phyloP scores from a whole-genome alignment of 1,140 invertebrate genomes.

The Sarcophaga peregrina region DNA sequence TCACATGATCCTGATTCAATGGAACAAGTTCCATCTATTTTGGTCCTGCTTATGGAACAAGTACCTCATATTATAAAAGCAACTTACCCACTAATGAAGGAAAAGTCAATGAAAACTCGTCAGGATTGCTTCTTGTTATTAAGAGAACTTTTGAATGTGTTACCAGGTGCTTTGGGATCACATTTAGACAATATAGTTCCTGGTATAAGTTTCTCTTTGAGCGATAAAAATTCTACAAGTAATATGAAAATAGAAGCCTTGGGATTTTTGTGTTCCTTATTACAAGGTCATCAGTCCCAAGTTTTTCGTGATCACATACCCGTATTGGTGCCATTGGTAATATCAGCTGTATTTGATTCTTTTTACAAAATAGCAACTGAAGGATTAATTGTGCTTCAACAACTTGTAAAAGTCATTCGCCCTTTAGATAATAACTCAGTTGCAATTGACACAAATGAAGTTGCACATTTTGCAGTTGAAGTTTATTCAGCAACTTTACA shows the following conservation, averaged over 20 bases:
- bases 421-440: slow-evolving; percentile 75
- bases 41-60: slow-evolving; percentile 77
- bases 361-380: slow-evolving; percentile 99
- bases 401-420: slow-evolving; percentile 93
- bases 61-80: slow-evolving; percentile 81
- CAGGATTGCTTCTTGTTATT: slow-evolving; percentile 92
- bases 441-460: slow-evolving; percentile 74
- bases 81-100: slow-evolving; percentile 89
- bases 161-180: slow-evolving; percentile 88
- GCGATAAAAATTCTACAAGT: slow-evolving; percentile 93
- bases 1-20: slow-evolving; percentile 79
- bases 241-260: slow-evolving; percentile 99
- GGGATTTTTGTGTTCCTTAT: slow-evolving; percentile 89
- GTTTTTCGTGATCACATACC: slow-evolving; percentile 84
- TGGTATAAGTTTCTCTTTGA: slow-evolving; percentile 91
- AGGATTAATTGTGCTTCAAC: slow-evolving; percentile 91
- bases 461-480: slow-evolving; percentile 80
- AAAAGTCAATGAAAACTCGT: slow-evolving; percentile 92
- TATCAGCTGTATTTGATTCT: slow-evolving; percentile 89
- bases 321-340: slow-evolving; percentile 86
- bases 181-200: slow-evolving; percentile 88
- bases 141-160: slow-evolving; percentile 88
- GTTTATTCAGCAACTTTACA: slow-evolving; percentile 89
- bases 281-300: slow-evolving; percentile 82
- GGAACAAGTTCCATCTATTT: slow-evolving; percentile 76